Base-by-base conservation (phyloP, 2,888 invertebrate species). In the Rugalucina vietnamica region DNA sequence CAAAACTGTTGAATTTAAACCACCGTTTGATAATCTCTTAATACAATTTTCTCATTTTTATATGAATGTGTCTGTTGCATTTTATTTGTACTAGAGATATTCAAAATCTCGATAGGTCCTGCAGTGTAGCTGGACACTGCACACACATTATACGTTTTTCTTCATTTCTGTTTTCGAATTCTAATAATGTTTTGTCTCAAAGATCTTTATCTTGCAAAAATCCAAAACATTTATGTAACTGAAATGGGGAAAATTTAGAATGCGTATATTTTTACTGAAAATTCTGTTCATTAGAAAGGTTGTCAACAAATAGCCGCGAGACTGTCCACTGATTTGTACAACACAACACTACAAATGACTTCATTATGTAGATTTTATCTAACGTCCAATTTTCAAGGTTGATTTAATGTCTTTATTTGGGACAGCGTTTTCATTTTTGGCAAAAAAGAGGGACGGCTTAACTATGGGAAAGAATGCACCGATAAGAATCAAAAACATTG, bases 401-500 rank as follows among this genome's bases (percentile, higher is more conserved):
- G 34, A 34, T 34, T 65, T 5, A 34, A 24, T 34, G 32, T 34
- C 65, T 4, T 34, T 34, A 65, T 18, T 34, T 57, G 57, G 5
- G 34, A 65, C 32, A 4, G 10, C 34, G 21, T 32, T 21, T 21
- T 34, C 34, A 34, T 24, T 65, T 65, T 34, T 8, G 12, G 60
- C 34, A 21, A 34, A 65, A 43, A 18, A 32, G 34, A 21, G 10
- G 34, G 1, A 65, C 24, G 27, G 14, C 21, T 29, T 65, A 65
- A 78, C 82, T 39, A n/a, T 50, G 76, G 24, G 43, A 76, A 82
- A 82, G 60, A 76, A 76, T 79, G 78, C 37, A 2, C 1, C 34
- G 79, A 79, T 79, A 79, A 72, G 37, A 72, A 79, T 83, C 79
- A 72, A 37, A 39, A 43, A 79, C 36, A 65, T 57, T 24, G 39